A percentile compares a stretch with the other conserved stretches of the same genome.
phyloP scores from a whole-genome alignment of 2,797 vertebrate genomes.

The Antennarius maculatus region DNA sequence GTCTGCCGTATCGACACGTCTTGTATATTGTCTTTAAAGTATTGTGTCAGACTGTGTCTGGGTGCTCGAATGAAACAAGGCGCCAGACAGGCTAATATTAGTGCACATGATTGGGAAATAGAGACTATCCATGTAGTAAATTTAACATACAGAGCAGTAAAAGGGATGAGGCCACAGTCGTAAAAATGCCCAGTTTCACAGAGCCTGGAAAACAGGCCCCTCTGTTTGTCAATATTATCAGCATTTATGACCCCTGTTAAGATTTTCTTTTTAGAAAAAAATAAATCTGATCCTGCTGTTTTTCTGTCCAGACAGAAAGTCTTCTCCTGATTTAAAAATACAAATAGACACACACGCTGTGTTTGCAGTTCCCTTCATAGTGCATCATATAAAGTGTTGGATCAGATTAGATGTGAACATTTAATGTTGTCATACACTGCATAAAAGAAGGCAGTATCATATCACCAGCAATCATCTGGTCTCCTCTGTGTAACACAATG shows the following conservation, averaged over 20 bases:
- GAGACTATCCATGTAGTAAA: constrained; percentile 62
- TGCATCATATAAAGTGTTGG: constrained; percentile 23
- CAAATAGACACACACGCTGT: constrained; percentile 43
- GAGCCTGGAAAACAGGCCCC: constrained; percentile 55
- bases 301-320: constrained; percentile 42
- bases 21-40: constrained; percentile 64
- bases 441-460: constrained; percentile 4
- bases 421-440: constrained; percentile 20
- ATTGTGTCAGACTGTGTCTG: constrained; percentile 55
- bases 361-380: neutral
- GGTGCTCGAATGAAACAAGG: constrained; percentile 49
- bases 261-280: constrained; percentile 31
- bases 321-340: constrained; percentile 44
- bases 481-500: neutral
- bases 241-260: constrained; percentile 62
- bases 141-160: constrained; percentile 59
- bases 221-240: constrained; percentile 61
- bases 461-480: constrained; percentile 12
- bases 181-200: constrained; percentile 63
- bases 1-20: constrained; percentile 47
- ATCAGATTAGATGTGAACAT: constrained; percentile 27
- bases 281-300: constrained; percentile 42
- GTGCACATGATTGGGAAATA: constrained; percentile 60
- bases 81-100: constrained; percentile 64
- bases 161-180: constrained; percentile 60